phyloP scores from a whole-genome alignment of 30 jellyfish, hydroid and myxozoan species.

The Nemopilema nomurai region DNA sequence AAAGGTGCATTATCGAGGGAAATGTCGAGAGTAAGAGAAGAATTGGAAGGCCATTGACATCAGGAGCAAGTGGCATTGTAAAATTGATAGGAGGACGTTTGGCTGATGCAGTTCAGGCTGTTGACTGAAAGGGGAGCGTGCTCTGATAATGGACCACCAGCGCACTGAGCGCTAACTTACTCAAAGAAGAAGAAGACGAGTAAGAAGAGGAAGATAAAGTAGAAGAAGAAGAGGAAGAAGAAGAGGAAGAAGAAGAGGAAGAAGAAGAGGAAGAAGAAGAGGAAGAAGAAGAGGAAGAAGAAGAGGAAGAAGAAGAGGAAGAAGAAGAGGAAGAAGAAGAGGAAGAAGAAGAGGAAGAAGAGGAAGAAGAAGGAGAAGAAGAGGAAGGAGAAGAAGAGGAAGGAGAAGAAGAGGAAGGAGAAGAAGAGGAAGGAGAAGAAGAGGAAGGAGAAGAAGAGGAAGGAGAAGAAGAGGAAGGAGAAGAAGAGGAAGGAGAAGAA shows the following conservation, averaged over 20 bases:
- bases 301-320: not conserved
- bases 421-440: not conserved
- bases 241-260: not conserved
- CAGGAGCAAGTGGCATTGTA: slow-evolving; percentile 35
- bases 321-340: not conserved
- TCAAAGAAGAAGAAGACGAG: too few species aligned
- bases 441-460: not conserved
- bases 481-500: not conserved
- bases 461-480: not conserved
- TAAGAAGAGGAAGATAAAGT: not conserved
- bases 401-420: not conserved
- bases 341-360: not conserved
- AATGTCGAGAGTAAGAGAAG: slow-evolving; percentile 39
- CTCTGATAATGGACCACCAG: slow-evolving; percentile 37
- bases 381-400: not conserved
- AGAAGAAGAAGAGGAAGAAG: not conserved
- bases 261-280: not conserved
- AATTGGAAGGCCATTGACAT: slow-evolving; percentile 37
- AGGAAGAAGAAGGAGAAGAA: not conserved
- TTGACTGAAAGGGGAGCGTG: slow-evolving; percentile 44
- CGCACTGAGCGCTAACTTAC: slow-evolving; percentile 43
- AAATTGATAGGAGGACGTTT: slow-evolving; percentile 40
- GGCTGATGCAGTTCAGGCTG: slow-evolving; percentile 47
- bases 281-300: not conserved
- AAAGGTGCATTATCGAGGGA: slow-evolving; percentile 55